A percentile compares a stretch with the other conserved stretches of the same genome.
Evolutionary conservation across 2,888 invertebrate genomes (phyloP).

Genomic region (Arenicola marina): DNA sequence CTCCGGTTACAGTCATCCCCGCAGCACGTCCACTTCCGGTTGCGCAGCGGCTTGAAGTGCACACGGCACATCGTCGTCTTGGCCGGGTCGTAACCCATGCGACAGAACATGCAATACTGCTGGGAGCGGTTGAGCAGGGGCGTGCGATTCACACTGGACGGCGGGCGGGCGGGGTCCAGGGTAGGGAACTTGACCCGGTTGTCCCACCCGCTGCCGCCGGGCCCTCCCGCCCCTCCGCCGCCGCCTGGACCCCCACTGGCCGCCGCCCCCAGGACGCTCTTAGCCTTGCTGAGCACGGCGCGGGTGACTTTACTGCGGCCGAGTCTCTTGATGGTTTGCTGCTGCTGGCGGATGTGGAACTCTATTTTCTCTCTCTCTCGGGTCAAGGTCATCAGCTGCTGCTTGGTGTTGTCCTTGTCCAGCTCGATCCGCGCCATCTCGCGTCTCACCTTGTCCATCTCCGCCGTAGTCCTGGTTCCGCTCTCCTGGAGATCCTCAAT

Average conservation of each 20-base stretch:
- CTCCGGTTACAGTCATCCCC: slow-evolving; percentile 29
- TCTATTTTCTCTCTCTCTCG: slow-evolving; percentile 33
- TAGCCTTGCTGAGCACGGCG: slow-evolving; percentile 10
- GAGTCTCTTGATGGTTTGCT: slow-evolving; percentile 32
- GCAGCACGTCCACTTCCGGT: slow-evolving; percentile 33
- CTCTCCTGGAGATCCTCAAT: slow-evolving; percentile 18
- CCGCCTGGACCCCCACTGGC: no score
- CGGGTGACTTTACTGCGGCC: slow-evolving; percentile 16
- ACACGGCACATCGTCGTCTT: slow-evolving; percentile 22
- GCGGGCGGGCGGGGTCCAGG: slow-evolving; percentile 22
- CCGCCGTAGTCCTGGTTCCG: slow-evolving; percentile 17
- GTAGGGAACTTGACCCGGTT: slow-evolving; percentile 16
- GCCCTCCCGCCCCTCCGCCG: no score
- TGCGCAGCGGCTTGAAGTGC: slow-evolving; percentile 26
- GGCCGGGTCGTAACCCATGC: slow-evolving; percentile 23
- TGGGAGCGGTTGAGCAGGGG: slow-evolving; percentile 5
- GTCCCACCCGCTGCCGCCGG: neutral
- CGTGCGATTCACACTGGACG: slow-evolving; percentile 7
- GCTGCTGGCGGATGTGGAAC: slow-evolving; percentile 33
- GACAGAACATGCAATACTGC: slow-evolving; percentile 32
- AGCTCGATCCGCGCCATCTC: slow-evolving; percentile 12
- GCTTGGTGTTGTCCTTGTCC: slow-evolving; percentile 3
- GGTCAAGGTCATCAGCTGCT: slow-evolving; percentile 14
- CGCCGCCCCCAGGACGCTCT: slow-evolving; percentile 5
- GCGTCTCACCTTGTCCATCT: slow-evolving; percentile 18